These are phyloP conservation scores for Crenichthys baileyi DNA, from an alignment of 2,797 vertebrate species.

Conservation along the genomic window DNA sequence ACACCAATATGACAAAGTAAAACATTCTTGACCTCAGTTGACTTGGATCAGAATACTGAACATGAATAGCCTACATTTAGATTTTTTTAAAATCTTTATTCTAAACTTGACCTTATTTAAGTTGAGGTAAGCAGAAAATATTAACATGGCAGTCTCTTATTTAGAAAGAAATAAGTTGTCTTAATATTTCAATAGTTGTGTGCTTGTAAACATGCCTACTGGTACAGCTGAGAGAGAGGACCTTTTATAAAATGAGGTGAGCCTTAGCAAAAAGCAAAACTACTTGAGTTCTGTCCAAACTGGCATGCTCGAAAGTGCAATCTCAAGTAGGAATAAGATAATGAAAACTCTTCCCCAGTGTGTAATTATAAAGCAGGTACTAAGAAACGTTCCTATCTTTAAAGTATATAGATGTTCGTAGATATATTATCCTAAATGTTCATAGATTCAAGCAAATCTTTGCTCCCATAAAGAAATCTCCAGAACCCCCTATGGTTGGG, in stretches of 20 bases:
- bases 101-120: not conserved
- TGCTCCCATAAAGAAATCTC: not conserved
- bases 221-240: not conserved
- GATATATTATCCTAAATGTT: not conserved
- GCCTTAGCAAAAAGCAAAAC: not conserved
- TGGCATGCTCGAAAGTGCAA: not conserved
- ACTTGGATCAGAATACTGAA: not conserved
- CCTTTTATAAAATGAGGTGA: not conserved
- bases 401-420: not conserved
- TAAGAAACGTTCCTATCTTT: not conserved
- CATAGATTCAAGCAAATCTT: not conserved
- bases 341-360: not conserved
- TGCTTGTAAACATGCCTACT: not conserved
- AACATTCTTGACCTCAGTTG: not conserved
- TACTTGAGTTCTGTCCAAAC: not conserved
- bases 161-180: not conserved
- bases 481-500: not conserved
- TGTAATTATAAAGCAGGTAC: not conserved
- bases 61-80: not conserved
- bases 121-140: not conserved
- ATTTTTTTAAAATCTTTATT: too few relatives aligned
- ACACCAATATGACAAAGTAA: not conserved
- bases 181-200: not conserved
- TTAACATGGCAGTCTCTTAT: not conserved
- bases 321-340: not conserved